Evolutionary conservation across 1,140 invertebrate species (phyloP), one percentile per base, ranked within the genome.

Genomic region (Spodoptera frugiperda): DNA sequence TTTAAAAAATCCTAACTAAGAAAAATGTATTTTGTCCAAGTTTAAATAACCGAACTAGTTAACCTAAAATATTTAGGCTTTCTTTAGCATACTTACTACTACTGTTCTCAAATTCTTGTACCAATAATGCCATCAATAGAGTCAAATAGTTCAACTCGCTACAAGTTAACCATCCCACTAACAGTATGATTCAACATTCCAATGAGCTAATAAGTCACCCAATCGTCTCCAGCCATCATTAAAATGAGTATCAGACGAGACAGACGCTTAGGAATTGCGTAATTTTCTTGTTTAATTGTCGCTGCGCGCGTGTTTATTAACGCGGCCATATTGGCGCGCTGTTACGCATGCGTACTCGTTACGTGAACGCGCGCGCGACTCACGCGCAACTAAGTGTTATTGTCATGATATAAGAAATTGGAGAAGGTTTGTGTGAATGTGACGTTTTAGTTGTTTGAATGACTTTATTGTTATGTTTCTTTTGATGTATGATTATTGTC

Each of bases 221-320:
- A 51, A 67, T n/a, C 33, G 33, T 8, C 14, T 15, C 8, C 57
- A 15, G 30, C 9, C 19, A 17, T 14, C 44, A 67, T 67, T 25
- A 51, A 67, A 67, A n/a, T 9, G 44, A 21, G 46, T 67, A 25
- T 51, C 46, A 30, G 21, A 51, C 17, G 39, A 10, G n/a, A 49
- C 63, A 67, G 44, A 30, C 46, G 63, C 15, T 6, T 3, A 10
- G 5, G 19, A 51, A 25, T 67, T 67, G 21, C 44, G 48, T 44
- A 51, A 67, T 67, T 51, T 51, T 67, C 63, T 67, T 11, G 63
- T 51, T 65, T 67, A 67, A 67, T 51, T 49, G 63, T 49, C 61
- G 61, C 19, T 10, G 33, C 19, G n/a, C 39, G 17, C 63, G 46
- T 21, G 61, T 67, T 67, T 49, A 30, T 51, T 49, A 51, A 21